Evolutionary conservation across 2,113 vertebrate genomes (phyloP).

Genomic region (Xiphorhynchus elegans): DNA sequence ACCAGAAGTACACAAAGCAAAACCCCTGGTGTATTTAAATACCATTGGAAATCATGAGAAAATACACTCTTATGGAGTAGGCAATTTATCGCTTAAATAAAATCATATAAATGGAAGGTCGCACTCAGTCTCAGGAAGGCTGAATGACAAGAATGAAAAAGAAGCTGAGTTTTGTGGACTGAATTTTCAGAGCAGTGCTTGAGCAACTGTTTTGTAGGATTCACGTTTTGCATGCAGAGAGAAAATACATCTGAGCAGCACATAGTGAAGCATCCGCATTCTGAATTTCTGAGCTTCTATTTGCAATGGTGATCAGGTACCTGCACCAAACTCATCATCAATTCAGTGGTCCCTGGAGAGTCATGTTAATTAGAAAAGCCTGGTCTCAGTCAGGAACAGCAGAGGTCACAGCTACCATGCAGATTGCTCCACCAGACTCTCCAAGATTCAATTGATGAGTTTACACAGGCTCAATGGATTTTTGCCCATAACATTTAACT

Average conservation of each 20-base stretch:
- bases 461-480: background rate
- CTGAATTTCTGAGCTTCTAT: background rate
- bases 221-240: background rate
- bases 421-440: background rate
- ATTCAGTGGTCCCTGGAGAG: background rate
- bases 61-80: background rate
- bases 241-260: background rate
- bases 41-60: background rate
- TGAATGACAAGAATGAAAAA: background rate
- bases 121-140: background rate
- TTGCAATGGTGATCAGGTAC: conserved; percentile 15
- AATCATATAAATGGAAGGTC: background rate
- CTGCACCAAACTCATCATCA: background rate
- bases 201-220: background rate
- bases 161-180: background rate
- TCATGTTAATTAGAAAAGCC: background rate
- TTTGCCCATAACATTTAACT: background rate
- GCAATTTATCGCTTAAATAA: background rate
- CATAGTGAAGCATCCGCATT: background rate
- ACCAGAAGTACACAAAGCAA: background rate
- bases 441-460: background rate
- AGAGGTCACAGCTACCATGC: background rate
- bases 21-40: conserved; percentile 4
- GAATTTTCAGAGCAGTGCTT: background rate
- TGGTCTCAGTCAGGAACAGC: background rate